Evolutionary conservation across 1,140 invertebrate species (phyloP).

Genomic region (Aphelenchoides avenae): DNA sequence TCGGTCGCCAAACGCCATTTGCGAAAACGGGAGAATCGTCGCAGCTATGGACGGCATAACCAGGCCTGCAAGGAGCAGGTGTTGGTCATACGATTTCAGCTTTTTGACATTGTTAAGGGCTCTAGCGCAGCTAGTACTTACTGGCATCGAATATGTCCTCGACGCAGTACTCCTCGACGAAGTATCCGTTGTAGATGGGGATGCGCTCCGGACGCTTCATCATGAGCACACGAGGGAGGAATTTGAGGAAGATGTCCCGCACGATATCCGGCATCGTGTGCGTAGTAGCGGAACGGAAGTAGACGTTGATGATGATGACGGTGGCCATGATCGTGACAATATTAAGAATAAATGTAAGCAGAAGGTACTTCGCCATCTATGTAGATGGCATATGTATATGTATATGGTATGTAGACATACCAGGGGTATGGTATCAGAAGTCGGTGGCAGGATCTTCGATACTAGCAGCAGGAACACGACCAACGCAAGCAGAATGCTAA

Average conservation of each 20-base stretch:
- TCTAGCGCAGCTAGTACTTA: too few relatives aligned
- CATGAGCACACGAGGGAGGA: slow-evolving; percentile 67
- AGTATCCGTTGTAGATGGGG: slow-evolving; percentile 67
- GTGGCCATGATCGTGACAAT: slow-evolving; percentile 82
- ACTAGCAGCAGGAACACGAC: slow-evolving; percentile 96
- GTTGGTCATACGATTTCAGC: slow-evolving; percentile 2
- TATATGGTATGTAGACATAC: too few relatives aligned
- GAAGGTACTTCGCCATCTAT: slow-evolving; percentile 96
- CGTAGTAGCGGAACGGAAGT: slow-evolving; percentile 85
- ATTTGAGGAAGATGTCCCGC: slow-evolving; percentile 82
- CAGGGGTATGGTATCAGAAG: slow-evolving; percentile 83
- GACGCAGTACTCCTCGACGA: slow-evolving; percentile 56
- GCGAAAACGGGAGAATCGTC: slow-evolving; percentile 52
- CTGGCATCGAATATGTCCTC: slow-evolving; percentile 55
- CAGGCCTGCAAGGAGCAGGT: slow-evolving; percentile 30
- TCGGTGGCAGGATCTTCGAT: slow-evolving; percentile 94
- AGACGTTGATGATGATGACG: slow-evolving; percentile 90
- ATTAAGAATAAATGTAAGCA: slow-evolving; percentile 99
- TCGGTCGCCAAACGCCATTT: slow-evolving; percentile 23
- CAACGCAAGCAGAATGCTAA: slow-evolving; percentile 94
- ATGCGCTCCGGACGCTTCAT: slow-evolving; percentile 56
- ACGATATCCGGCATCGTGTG: slow-evolving; percentile 89
- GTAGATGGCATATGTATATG: too few relatives aligned
- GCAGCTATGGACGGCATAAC: slow-evolving; percentile 56
- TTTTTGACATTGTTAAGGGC: background rate